Evolutionary conservation across 2,113 vertebrate species (phyloP).

Genomic region (Puffinus mauretanicus): DNA sequence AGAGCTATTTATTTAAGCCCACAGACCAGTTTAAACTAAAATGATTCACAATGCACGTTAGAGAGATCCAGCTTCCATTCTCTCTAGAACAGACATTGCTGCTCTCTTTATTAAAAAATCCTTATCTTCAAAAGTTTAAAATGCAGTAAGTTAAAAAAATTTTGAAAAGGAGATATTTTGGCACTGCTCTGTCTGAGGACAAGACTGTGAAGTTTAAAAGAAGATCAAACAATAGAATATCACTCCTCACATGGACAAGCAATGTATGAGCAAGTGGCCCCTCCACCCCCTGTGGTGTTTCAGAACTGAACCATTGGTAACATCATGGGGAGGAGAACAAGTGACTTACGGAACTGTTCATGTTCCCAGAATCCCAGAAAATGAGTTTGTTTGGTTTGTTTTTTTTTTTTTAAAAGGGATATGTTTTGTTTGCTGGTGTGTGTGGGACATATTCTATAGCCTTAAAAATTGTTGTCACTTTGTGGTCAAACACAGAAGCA

Average conservation of each 20-base stretch:
- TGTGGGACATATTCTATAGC: not conserved
- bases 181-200: not conserved
- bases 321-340: not conserved
- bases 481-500: not conserved
- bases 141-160: not conserved
- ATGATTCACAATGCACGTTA: not conserved
- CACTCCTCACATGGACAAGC: not conserved
- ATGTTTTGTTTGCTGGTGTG: not conserved
- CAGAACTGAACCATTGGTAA: not conserved
- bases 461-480: not conserved
- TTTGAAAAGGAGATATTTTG: not conserved
- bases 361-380: not conserved
- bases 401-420: not conserved
- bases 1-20: conserved; percentile 49
- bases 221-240: not conserved
- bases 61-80: not conserved
- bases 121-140: conserved; percentile 23
- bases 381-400: not conserved
- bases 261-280: not conserved
- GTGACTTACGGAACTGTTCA: not conserved
- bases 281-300: not conserved
- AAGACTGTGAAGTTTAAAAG: not conserved
- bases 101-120: not conserved
- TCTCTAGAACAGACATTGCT: not conserved
- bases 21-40: conserved; percentile 42